These are phyloP conservation scores for Aquatica leii DNA, from an alignment of 2,888 invertebrate species.

Conservation along the genomic window DNA sequence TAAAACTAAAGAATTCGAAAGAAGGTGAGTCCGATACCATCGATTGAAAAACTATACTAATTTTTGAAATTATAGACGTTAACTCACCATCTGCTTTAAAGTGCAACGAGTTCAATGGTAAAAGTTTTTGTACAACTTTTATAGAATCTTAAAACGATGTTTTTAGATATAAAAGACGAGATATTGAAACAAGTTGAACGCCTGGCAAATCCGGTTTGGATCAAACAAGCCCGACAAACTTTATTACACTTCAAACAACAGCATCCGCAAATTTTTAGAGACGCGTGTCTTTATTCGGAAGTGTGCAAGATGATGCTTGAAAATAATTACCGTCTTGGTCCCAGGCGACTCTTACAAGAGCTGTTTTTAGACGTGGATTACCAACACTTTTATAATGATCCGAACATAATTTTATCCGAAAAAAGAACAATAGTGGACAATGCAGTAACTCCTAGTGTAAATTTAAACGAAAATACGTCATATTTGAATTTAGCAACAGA, in stretches of 20 bases:
- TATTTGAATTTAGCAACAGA: conserved; percentile 35
- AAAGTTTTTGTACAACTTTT: conserved; percentile 1
- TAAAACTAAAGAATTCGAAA: conserved; percentile 20
- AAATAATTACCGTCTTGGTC: conserved; percentile 82
- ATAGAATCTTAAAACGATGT: too few relatives aligned
- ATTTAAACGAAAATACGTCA: conserved; percentile 17
- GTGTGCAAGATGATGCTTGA: conserved; percentile 81
- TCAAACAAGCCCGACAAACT: conserved; percentile 82
- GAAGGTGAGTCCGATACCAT: neutral
- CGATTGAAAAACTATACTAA: too few relatives aligned
- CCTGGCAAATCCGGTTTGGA: conserved; percentile 80
- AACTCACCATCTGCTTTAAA: neutral
- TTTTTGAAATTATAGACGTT: conserved; percentile 1
- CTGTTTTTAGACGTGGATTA: conserved; percentile 87
- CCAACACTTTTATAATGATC: conserved; percentile 67
- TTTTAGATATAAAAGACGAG: conserved; percentile 54
- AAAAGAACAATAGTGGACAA: conserved; percentile 12
- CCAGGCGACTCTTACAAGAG: conserved; percentile 91
- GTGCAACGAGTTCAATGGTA: conserved; percentile 12
- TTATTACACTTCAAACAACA: conserved; percentile 79
- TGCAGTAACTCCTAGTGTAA: neutral
- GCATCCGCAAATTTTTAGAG: conserved; percentile 78
- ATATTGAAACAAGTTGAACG: conserved; percentile 77
- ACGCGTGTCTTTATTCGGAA: conserved; percentile 92
- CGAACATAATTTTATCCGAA: conserved; percentile 60